These are phyloP conservation scores for Apis dorsata DNA, from an alignment of 1,140 invertebrate species.

Conservation along the genomic window DNA sequence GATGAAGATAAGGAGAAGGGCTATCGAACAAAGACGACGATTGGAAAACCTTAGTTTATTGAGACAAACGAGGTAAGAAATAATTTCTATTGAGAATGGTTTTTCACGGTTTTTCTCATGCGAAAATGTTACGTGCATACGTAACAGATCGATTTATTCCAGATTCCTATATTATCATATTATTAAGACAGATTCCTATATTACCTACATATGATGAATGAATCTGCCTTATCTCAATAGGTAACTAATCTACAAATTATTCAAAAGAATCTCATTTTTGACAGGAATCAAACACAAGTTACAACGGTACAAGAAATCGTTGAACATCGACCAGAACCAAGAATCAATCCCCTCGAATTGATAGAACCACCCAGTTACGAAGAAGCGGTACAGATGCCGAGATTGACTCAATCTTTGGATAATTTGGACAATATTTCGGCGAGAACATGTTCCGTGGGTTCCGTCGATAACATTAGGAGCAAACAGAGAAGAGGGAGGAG, in stretches of 20 bases:
- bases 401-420: slow-evolving; percentile 76
- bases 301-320: slow-evolving; percentile 72
- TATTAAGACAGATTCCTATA: background rate
- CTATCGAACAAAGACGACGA: slow-evolving; percentile 75
- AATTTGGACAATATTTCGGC: slow-evolving; percentile 61
- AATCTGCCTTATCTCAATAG: slow-evolving; percentile 35
- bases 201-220: slow-evolving; percentile 11
- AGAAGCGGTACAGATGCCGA: slow-evolving; percentile 86
- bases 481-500: slow-evolving; percentile 69
- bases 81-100: background rate
- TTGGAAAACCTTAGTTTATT: slow-evolving; percentile 82
- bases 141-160: too few species aligned
- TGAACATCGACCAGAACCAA: slow-evolving; percentile 79
- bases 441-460: slow-evolving; percentile 59
- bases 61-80: slow-evolving; percentile 79
- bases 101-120: background rate
- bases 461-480: slow-evolving; percentile 71
- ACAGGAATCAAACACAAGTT: slow-evolving; percentile 78
- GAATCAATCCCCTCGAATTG: slow-evolving; percentile 82
- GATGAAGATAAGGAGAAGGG: slow-evolving; percentile 80
- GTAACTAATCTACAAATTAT: background rate
- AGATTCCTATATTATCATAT: too few species aligned
- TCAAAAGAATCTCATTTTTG: background rate
- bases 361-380: slow-evolving; percentile 86
- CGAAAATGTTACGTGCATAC: background rate